These are phyloP conservation scores for Mixornis gularis DNA, from an alignment of 2,113 vertebrate species.

Conservation along the genomic window DNA sequence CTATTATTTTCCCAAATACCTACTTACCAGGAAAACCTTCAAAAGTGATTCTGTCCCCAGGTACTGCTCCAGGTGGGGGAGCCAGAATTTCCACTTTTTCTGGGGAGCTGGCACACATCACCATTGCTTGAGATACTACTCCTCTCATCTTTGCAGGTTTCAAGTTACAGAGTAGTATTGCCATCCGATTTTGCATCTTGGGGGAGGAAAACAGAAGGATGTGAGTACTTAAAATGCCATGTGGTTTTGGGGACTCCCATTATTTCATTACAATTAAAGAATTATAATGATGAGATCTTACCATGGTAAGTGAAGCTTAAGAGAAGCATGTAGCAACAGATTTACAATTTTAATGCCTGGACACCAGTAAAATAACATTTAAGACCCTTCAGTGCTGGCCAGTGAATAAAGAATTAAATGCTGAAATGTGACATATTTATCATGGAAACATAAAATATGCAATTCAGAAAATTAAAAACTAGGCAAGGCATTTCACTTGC, in stretches of 20 bases:
- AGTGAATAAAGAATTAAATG: neutral
- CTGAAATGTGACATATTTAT: neutral
- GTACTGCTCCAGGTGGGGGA: conserved; percentile 80
- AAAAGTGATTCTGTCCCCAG: conserved; percentile 87
- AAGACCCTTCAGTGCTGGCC: neutral
- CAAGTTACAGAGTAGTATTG: conserved; percentile 89
- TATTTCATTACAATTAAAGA: neutral
- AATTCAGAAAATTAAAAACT: neutral
- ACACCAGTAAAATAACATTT: neutral
- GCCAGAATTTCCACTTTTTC: conserved; percentile 90
- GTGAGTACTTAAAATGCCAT: neutral
- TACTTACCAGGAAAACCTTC: conserved; percentile 85
- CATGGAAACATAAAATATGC: neutral
- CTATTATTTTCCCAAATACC: neutral
- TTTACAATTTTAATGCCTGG: neutral
- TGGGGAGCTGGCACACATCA: conserved; percentile 91
- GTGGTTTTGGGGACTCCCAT: neutral
- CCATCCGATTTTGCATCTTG: conserved; percentile 95
- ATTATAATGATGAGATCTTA: neutral
- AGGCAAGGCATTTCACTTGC: neutral
- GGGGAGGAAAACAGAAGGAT: neutral
- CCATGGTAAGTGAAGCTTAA: rapidly evolving
- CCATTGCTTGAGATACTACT: conserved; percentile 87
- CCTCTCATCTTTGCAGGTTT: conserved; percentile 91
- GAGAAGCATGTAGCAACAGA: neutral